phyloP scores from a whole-genome alignment of 2,113 vertebrate species.

The Etheostoma spectabile region DNA sequence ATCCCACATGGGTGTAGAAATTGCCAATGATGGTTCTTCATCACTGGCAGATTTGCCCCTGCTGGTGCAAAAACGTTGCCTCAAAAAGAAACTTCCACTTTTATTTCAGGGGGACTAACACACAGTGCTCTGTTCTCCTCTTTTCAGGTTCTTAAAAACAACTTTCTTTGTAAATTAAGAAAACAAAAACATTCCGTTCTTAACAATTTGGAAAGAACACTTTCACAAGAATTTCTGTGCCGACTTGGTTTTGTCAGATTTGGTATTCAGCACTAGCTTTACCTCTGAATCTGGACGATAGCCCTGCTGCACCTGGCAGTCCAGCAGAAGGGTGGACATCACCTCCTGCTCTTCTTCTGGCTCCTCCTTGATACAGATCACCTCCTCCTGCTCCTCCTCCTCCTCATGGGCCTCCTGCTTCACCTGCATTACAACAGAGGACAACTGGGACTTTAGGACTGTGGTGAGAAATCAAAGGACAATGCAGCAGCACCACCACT shows the following conservation, averaged over 20 bases:
- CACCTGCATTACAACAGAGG: constrained; percentile 53
- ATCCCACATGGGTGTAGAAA: not conserved
- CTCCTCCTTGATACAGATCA: constrained; percentile 84
- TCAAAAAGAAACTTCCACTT: not conserved
- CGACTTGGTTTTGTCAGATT: not conserved
- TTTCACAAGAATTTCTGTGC: not conserved
- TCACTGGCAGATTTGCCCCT: not conserved
- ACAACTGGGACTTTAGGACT: not conserved
- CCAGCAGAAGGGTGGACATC: constrained; percentile 53
- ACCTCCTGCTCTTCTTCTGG: constrained; percentile 69
- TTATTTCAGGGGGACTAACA: not conserved
- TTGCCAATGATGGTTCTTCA: not conserved
- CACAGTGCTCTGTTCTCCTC: not conserved
- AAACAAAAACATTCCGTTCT: too few species aligned
- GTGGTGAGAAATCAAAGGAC: not conserved
- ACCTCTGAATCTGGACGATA: constrained; percentile 48
- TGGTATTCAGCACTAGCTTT: not conserved
- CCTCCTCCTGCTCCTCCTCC: constrained; percentile 70
- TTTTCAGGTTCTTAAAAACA: not conserved
- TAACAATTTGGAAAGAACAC: not conserved
- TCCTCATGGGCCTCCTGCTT: constrained; percentile 77
- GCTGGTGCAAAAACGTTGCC: not conserved
- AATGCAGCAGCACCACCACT: not conserved
- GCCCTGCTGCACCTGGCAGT: constrained; percentile 42
- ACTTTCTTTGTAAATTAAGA: not conserved